Base-by-base conservation (phyloP, 1,140 invertebrate species). In the Galleria mellonella region DNA sequence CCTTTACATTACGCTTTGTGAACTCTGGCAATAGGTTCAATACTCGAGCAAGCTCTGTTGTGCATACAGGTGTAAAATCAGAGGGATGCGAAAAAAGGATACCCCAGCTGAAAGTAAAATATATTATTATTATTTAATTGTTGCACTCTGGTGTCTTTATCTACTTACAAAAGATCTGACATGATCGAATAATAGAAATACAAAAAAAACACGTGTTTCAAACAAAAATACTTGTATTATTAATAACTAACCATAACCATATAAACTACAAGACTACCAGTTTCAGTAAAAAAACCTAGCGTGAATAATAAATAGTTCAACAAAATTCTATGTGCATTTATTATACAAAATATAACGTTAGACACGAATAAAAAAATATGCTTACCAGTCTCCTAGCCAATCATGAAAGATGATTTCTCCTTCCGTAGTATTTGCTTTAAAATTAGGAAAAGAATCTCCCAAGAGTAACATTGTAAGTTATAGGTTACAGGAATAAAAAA, bases 51-150 rank as follows among this genome's bases (percentile, higher is more conserved):
- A 99, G 86, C 86, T 99, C 98, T 0, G 98, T 99, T 0, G 98
- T 99, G 64, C 98, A 99, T 0, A 99, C 97, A 0, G 97, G 98
- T 0, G 98, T 99, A 73, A 94, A 99, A 83, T 99, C 98, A 27
- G 95, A 92, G 2, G 98, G 98, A 88, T 99, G 98, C 12, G 97
- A 98, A 81, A 99, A 99, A 9, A 99, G 79, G 48, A 99, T 93
- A 11, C 91, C 94, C 97, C 97, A 99, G 11, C 94, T 97, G 62
- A 32, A 87, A 88, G 47, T 55, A n/a, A n/a, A n/a, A n/a, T n/a
- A n/a, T n/a, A n/a, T n/a, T n/a, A n/a, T n/a, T n/a, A n/a, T n/a
- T n/a, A n/a, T n/a, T n/a, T n/a, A n/a, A n/a, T n/a, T n/a, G n/a
- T n/a, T n/a, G n/a, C n/a, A n/a, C n/a, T n/a, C n/a, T n/a, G n/a